Conservation (phyloP, 2,113 vertebrate genomes). For the Sapayoa aenigma region DNA sequence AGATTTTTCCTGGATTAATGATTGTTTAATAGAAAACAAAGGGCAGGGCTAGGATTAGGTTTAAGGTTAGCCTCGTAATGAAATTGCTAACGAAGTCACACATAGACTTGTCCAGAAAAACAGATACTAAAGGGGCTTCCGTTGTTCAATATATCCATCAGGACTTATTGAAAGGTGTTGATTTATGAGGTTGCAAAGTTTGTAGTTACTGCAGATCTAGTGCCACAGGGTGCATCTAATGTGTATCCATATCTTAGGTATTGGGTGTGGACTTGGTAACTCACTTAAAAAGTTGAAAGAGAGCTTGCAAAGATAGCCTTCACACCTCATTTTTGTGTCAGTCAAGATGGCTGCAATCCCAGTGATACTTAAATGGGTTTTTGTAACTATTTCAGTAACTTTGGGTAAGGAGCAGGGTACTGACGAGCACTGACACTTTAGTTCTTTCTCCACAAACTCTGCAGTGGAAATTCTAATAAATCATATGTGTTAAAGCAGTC, state of each 20-base stretch:
- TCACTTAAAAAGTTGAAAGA: not conserved
- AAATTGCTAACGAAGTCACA: not conserved
- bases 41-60: not conserved
- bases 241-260: not conserved
- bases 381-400: not conserved
- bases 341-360: not conserved
- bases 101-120: not conserved
- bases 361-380: not conserved
- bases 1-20: conserved; percentile 51
- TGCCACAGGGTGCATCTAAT: not conserved
- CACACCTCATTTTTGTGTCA: not conserved
- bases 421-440: not conserved
- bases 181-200: not conserved
- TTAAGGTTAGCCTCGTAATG: not conserved
- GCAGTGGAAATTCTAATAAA: not conserved
- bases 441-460: not conserved
- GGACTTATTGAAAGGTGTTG: not conserved
- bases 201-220: not conserved
- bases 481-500: not conserved
- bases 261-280: not conserved
- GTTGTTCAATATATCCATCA: not conserved
- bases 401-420: not conserved
- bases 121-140: not conserved
- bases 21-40: conserved; percentile 45
- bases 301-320: not conserved